Base-by-base conservation (phyloP, 1,140 invertebrate genomes). In the Charaxes varanes region DNA sequence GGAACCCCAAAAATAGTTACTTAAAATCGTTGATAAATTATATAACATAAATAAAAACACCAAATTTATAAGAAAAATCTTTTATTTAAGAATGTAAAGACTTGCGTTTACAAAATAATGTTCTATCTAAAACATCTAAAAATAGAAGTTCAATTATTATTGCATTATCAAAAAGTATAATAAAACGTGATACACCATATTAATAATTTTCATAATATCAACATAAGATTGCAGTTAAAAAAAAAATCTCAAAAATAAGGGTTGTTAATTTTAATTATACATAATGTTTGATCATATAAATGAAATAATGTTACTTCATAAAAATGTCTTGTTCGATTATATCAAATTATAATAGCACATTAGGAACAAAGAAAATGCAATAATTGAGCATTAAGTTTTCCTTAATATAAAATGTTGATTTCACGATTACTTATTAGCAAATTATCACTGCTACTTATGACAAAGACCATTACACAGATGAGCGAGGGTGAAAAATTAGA, bases 81-180 rank as follows among this genome's bases (percentile, higher is more conserved):
- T 60, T 48, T 55, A 60, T 48, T 60, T 27, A 52, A 35, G 41
- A 61, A 53, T 57, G 53, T 61, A 61, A 57, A 61, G 43, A 57
- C 40, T 38, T 45, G n/a, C n/a, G 24, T 59, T 61, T 50, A 51
- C 50, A 61, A 57, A 61, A 61, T 61, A 59, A 61, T 56, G 41
- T 41, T 50, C 42, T 48, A 51, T 54, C 48, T 45, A 49, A 54
- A 58, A 44, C 38, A 46, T 58, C 46, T 41, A 53, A 54, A 53
- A 53, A 51, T 58, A 58, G 41, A 46, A 33, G n/a, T 47, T 44
- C 34, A 48, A 45, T 43, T 24, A 41, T 23, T 45, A 54, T 55
- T 59, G 43, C 43, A 49, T 45, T n/a, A n/a, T n/a, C n/a, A n/a
- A n/a, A n/a, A n/a, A n/a, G 41, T 30, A 57, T 52, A 34, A 41